phyloP scores from a whole-genome alignment of 2,113 vertebrate genomes.

The Mustelus asterias region DNA sequence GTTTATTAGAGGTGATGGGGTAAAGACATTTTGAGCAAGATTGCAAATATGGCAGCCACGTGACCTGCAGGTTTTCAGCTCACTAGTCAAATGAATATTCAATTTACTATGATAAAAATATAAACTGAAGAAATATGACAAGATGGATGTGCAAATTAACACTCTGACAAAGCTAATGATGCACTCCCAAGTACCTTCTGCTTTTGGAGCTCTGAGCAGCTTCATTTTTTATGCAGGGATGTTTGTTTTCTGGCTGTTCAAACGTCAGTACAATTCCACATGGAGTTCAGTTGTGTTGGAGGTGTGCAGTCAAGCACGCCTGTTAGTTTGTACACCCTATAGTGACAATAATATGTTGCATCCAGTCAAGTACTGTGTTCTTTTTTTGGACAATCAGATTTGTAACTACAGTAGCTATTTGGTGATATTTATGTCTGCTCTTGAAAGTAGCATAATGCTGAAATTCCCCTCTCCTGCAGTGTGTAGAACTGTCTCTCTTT shows the following conservation, averaged over 20 bases:
- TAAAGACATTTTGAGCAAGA: slow-evolving; percentile 22
- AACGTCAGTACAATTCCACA: slow-evolving; percentile 70
- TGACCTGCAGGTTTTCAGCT: slow-evolving; percentile 55
- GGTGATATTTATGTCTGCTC: neutral
- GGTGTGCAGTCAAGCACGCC: slow-evolving; percentile 60
- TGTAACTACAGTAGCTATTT: slow-evolving; percentile 64
- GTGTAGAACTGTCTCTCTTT: neutral
- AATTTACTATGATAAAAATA: slow-evolving; percentile 91
- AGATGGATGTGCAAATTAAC: slow-evolving; percentile 99
- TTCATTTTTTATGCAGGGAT: slow-evolving; percentile 77
- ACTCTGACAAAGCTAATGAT: slow-evolving; percentile 99
- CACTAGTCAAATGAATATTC: slow-evolving; percentile 74
- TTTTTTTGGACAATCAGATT: slow-evolving; percentile 71
- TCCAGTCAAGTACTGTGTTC: slow-evolving; percentile 75
- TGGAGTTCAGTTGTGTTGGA: slow-evolving; percentile 70
- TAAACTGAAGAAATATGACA: slow-evolving; percentile 94
- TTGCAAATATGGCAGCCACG: neutral
- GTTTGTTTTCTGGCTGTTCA: slow-evolving; percentile 69
- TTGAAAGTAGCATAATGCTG: neutral
- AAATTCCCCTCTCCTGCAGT: neutral
- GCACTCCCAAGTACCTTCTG: slow-evolving; percentile 98
- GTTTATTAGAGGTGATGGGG: neutral
- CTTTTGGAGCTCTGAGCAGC: slow-evolving; percentile 71
- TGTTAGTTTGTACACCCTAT: slow-evolving; percentile 61
- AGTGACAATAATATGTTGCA: slow-evolving; percentile 77